A percentile compares a stretch with the other conserved stretches of the same genome.
phyloP scores from a whole-genome alignment of 1,140 invertebrate genomes.

The Leptoteleia sp. region DNA sequence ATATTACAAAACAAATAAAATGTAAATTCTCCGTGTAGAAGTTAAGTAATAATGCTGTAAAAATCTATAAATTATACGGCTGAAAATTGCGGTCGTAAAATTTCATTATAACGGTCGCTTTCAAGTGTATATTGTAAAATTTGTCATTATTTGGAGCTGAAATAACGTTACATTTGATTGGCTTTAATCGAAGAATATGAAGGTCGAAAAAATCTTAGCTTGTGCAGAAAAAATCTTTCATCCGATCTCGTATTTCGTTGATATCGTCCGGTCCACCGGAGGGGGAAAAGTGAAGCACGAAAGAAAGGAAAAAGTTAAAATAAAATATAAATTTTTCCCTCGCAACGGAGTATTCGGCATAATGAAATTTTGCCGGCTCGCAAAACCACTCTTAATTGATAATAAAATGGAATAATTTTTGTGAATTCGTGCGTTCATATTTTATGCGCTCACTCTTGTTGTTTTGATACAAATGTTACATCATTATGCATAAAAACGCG shows the following conservation, averaged over 20 bases:
- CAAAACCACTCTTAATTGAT: constrained; percentile 64
- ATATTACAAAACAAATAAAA: too few species aligned
- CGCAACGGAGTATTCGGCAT: constrained; percentile 61
- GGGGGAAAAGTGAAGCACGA: constrained; percentile 28
- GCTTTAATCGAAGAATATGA: too few species aligned
- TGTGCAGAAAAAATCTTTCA: too few species aligned
- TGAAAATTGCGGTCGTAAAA: too few species aligned
- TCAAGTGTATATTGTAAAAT: too few species aligned
- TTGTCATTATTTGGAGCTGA: too few species aligned
- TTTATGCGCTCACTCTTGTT: constrained; percentile 16
- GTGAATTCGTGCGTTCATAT: constrained; percentile 56
- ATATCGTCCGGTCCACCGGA: constrained; percentile 9
- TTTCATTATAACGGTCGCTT: too few species aligned
- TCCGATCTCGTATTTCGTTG: constrained; percentile 22
- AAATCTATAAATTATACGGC: too few species aligned
- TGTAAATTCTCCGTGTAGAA: too few species aligned
- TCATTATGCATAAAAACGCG: constrained; percentile 32
- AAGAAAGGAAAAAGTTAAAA: constrained; percentile 56
- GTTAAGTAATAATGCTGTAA: too few species aligned
- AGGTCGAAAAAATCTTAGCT: too few species aligned
- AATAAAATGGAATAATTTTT: constrained; percentile 67
- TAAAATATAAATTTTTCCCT: constrained; percentile 62
- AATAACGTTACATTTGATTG: too few species aligned
- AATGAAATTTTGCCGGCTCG: constrained; percentile 58
- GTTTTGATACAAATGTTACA: constrained; percentile 51